Evolutionary conservation across 1,140 invertebrate species (phyloP).

Genomic region (Diuraphis noxia): DNA sequence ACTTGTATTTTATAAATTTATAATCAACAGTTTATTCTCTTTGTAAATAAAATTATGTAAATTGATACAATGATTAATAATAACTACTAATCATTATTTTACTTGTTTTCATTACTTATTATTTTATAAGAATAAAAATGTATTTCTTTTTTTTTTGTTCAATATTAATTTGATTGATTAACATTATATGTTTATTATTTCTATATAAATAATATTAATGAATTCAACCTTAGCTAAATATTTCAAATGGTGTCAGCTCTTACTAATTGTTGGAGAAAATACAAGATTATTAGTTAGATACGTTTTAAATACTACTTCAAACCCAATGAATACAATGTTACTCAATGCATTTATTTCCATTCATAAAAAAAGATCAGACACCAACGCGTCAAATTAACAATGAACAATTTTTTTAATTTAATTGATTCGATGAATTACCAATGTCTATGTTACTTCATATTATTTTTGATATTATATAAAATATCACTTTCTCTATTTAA

Average conservation of each 20-base stretch:
- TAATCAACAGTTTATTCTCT: not conserved
- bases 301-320: not conserved
- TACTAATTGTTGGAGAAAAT: not conserved
- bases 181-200: not conserved
- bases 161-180: slow-evolving; percentile 14
- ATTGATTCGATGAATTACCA: not conserved
- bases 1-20: not conserved
- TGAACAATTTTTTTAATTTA: not conserved
- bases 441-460: not conserved
- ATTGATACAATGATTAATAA: slow-evolving; percentile 25
- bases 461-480: not conserved
- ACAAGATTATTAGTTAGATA: not conserved
- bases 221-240: not conserved
- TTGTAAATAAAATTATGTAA: slow-evolving; percentile 45
- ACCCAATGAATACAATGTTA: not conserved
- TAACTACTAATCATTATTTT: slow-evolving; percentile 8
- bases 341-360: not conserved
- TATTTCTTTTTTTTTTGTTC: slow-evolving; percentile 4
- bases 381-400: not conserved
- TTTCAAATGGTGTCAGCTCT: not conserved
- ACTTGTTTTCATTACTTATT: slow-evolving; percentile 30
- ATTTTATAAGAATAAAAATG: not conserved
- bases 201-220: not conserved
- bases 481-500: slow-evolving; percentile 20
- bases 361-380: not conserved